Percentiles rank a stretch among this genome's conserved stretches.
Conservation (phyloP, 2,888 invertebrate species). For the Trachelus stipa region DNA sequence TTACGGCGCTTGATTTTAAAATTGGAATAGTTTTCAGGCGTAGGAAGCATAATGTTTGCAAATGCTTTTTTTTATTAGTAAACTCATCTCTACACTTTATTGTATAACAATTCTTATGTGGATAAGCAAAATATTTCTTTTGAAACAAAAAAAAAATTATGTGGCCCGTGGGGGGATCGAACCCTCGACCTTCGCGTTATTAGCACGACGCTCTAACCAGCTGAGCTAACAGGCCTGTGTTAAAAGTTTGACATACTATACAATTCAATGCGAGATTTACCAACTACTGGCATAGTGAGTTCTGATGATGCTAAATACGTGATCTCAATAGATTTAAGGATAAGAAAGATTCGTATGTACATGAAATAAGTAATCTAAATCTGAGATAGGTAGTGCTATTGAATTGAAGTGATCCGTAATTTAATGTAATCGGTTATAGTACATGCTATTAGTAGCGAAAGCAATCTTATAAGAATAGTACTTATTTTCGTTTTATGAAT, state of each 20-base stretch:
- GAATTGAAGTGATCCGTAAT: neutral
- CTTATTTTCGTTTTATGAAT: too few relatives aligned
- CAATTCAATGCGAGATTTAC: neutral
- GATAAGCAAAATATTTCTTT: neutral
- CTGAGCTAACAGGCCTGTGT: slow-evolving; percentile 14
- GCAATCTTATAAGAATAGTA: too few relatives aligned
- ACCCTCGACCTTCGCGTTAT: slow-evolving; percentile 38
- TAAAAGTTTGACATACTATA: neutral
- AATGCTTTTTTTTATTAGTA: neutral
- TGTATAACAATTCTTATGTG: neutral
- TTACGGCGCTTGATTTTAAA: neutral
- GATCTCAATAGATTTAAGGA: neutral
- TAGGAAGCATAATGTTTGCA: neutral
- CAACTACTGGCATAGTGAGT: neutral
- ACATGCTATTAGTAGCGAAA: too few relatives aligned
- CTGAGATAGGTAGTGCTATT: neutral
- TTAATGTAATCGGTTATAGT: too few relatives aligned
- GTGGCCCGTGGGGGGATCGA: slow-evolving; percentile 37
- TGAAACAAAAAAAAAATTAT: neutral
- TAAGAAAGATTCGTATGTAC: neutral
- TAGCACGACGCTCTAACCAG: slow-evolving; percentile 26
- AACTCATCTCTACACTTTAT: neutral
- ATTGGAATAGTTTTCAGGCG: too few relatives aligned
- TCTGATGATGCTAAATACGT: neutral
- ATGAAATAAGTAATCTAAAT: neutral